Evolutionary conservation across 2,113 vertebrate genomes (phyloP).

Genomic region (Chaetorhynchus papuensis): DNA sequence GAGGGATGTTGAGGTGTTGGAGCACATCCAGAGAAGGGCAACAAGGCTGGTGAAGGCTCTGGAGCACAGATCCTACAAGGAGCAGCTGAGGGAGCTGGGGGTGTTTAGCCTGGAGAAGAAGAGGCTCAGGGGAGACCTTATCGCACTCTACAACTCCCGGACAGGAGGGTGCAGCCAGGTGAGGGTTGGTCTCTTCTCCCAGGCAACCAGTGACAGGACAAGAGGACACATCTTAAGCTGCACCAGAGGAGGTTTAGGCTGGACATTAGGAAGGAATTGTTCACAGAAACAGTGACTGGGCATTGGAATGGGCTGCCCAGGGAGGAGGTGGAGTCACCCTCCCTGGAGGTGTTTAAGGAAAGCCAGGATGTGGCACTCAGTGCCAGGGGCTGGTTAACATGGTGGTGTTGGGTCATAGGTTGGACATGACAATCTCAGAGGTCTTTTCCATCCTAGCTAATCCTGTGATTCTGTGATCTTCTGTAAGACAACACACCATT

Average conservation of each 20-base stretch:
- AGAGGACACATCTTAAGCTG: background rate
- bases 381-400: background rate
- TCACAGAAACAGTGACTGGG: background rate
- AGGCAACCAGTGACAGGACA: background rate
- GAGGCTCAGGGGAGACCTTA: background rate
- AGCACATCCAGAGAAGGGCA: background rate
- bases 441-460: background rate
- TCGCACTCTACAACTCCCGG: background rate
- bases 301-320: background rate
- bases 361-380: background rate
- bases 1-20: background rate
- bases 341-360: background rate
- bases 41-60: background rate
- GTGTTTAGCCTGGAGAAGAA: background rate
- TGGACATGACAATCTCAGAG: background rate
- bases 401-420: background rate
- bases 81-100: background rate
- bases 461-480: background rate
- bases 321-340: background rate
- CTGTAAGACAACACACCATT: background rate
- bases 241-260: background rate
- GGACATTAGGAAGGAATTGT: background rate
- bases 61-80: background rate
- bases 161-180: background rate
- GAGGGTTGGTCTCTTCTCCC: background rate